Conservation (phyloP, 1,140 invertebrate species). For the Cydia splendana region DNA sequence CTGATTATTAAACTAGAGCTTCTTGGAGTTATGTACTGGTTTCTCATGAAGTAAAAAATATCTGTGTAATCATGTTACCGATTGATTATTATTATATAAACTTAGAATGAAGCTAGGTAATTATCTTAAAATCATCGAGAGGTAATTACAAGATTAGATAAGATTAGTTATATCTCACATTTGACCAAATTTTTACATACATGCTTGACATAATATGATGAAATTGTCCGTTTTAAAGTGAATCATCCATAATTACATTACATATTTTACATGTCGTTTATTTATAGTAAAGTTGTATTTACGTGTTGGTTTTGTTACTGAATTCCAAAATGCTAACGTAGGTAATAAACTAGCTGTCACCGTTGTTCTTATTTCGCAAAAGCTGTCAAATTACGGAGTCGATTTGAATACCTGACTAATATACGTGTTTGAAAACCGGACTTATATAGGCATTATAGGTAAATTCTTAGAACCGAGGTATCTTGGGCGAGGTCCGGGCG, state of each 20-base stretch:
- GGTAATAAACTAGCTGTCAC: too few species aligned
- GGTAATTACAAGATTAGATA: too few species aligned
- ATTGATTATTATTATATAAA: background rate
- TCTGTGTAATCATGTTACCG: background rate
- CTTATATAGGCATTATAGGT: background rate
- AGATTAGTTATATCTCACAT: too few species aligned
- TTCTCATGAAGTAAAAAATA: background rate
- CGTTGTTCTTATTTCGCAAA: background rate
- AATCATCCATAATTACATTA: background rate
- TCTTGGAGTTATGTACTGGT: background rate
- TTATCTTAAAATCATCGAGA: too few species aligned
- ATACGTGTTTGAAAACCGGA: background rate
- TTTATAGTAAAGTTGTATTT: too few species aligned
- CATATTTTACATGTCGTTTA: too few species aligned
- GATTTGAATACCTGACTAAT: background rate
- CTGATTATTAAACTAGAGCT: too few species aligned
- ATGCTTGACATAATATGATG: too few species aligned
- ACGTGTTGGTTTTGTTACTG: too few species aligned
- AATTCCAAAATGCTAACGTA: too few species aligned
- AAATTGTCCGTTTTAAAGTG: background rate
- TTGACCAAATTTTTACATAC: too few species aligned
- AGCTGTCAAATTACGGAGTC: background rate
- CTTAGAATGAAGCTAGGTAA: background rate
- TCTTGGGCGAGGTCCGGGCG: conserved; percentile 9
- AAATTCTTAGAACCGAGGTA: conserved; percentile 1